Evolutionary conservation across 2,888 invertebrate genomes (phyloP), one percentile per base, ranked within the genome.

Genomic region (Amphiduros pacificus): DNA sequence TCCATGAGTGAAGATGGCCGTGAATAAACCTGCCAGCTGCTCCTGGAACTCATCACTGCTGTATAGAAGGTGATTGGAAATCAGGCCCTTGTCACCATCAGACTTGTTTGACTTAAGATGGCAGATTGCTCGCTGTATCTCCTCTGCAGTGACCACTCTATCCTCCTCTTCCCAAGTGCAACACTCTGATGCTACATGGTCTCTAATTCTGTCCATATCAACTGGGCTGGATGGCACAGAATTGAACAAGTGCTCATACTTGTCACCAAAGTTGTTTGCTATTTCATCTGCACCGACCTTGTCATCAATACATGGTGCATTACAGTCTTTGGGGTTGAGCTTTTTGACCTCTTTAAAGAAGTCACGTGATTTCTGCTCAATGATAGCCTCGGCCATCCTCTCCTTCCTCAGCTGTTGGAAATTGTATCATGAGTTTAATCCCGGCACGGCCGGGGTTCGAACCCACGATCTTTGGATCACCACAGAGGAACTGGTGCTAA

Each of bases 261-360:
- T 53, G 2, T 27, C 29, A 11, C 9, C 53, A 53, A 53, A 53
- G 2, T n/a, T 3, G 14, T 53, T 14, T 11, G n/a, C 44, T 20
- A 44, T 44, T 20, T 44, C 44, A n/a, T 5, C n/a, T 20, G 44
- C 6, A 9, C 22, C 22, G 5, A 11, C 44, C 5, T 11, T 11
- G 22, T 17, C 44, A 44, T 44, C 44, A 44, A 44, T 53, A 28
- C n/a, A n/a, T 11, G 31, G 28, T 17, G n/a, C 14, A 29, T 22
- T 9, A 28, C 31, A 5, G 17, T 3, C 29, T 22, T 28, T 53
- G 32, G 31, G 31, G 14, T 53, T 29, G 17, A 28, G 22, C 29
- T 29, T 53, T 29, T 53, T 53, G 6, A 29, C 17, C 6, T 53
- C 53, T 32, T 22, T 53, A 17, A 28, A 53, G 32, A 53, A 53